These are phyloP conservation scores for human DNA, from an alignment of 2,113 vertebrate genomes.

Conservation along the genomic window GRCh38 chr9:87270501-87271000, in stretches of 20 bases:
- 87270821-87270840: neutral
- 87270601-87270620: constrained; percentile 21
- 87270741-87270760: constrained; percentile 16
- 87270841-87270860: neutral
- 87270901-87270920: neutral
- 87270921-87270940: neutral
- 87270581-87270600: neutral
- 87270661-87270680: constrained; percentile 49
- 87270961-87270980: neutral
- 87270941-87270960: neutral
- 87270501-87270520: neutral
- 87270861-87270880: neutral
- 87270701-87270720: constrained; percentile 65
- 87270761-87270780: neutral
- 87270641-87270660: constrained; percentile 57
- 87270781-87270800: neutral
- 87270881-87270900: neutral
- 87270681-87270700: constrained; percentile 63
- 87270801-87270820: neutral
- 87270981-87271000: neutral
- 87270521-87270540: neutral
- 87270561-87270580: neutral
- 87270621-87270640: constrained; percentile 66
- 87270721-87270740: constrained; percentile 63
- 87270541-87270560: neutral